phyloP scores from a whole-genome alignment of 1,140 invertebrate species.

The Saccostrea glomerata region DNA sequence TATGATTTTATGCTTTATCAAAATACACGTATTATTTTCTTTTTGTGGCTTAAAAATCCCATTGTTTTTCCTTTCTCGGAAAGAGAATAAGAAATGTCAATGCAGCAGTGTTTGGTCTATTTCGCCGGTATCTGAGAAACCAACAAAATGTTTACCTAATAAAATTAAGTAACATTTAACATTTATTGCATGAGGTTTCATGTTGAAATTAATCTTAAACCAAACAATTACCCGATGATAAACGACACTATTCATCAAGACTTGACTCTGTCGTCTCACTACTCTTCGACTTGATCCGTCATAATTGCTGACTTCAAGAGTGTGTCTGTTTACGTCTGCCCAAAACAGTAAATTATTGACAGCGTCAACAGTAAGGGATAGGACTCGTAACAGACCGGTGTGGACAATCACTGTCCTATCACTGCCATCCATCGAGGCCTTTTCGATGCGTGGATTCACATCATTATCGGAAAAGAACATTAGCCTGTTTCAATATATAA shows the following conservation, averaged over 20 bases:
- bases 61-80: no score
- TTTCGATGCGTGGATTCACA: neutral
- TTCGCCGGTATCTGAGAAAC: no score
- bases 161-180: no score
- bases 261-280: neutral
- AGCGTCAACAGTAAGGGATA: neutral
- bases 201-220: no score
- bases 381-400: neutral
- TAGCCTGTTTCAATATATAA: neutral
- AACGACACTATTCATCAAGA: neutral
- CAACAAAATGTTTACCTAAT: no score
- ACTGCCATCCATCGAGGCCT: neutral
- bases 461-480: conserved; percentile 14
- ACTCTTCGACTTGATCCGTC: neutral
- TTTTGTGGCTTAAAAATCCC: no score
- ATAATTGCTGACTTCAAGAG: neutral
- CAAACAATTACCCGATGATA: neutral
- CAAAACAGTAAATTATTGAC: neutral
- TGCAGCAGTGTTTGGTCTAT: no score
- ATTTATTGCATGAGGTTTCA: no score
- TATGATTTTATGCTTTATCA: no score
- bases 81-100: no score
- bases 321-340: neutral
- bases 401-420: neutral
- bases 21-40: no score